Evolutionary conservation across 2,888 invertebrate genomes (phyloP).

Genomic region (Synanthedon tipuliformis): DNA sequence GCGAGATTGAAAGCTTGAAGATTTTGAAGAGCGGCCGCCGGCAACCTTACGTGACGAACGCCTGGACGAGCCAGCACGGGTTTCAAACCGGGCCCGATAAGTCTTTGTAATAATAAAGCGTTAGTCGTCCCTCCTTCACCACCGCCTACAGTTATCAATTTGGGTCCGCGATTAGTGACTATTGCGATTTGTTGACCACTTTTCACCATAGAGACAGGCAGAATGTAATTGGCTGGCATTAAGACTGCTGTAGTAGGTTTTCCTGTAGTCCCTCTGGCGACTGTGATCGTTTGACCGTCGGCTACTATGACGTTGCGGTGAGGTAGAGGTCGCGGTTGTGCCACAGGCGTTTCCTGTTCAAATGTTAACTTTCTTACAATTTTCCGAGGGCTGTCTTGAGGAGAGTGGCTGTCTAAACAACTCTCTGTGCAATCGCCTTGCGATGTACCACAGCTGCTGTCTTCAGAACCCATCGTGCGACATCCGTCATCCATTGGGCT

Average conservation of each 20-base stretch:
- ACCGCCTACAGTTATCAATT: slow-evolving; percentile 54
- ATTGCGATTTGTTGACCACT: slow-evolving; percentile 79
- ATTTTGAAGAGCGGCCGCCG: slow-evolving; percentile 55
- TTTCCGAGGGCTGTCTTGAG: slow-evolving; percentile 67
- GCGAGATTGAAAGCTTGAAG: slow-evolving; percentile 52
- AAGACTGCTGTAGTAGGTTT: slow-evolving; percentile 75
- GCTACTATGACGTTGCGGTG: slow-evolving; percentile 72
- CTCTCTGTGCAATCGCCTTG: slow-evolving; percentile 61
- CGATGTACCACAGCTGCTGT: slow-evolving; percentile 79
- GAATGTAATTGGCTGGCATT: slow-evolving; percentile 78
- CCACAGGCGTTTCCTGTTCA: slow-evolving; percentile 47
- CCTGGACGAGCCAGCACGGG: slow-evolving; percentile 66
- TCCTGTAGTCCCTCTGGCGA: slow-evolving; percentile 71
- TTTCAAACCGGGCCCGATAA: slow-evolving; percentile 74
- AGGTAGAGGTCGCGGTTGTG: slow-evolving; percentile 36
- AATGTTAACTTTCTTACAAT: slow-evolving; percentile 55
- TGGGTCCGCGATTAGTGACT: slow-evolving; percentile 76
- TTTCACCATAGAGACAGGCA: slow-evolving; percentile 79
- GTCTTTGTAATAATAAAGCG: slow-evolving; percentile 74
- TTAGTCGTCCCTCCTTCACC: slow-evolving; percentile 69
- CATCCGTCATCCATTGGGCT: slow-evolving; percentile 76
- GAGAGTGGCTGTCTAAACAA: slow-evolving; percentile 66
- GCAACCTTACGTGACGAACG: slow-evolving; percentile 64
- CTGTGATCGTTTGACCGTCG: slow-evolving; percentile 74
- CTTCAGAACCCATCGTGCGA: slow-evolving; percentile 80